These are phyloP conservation scores for Ceyx margarethae DNA, from an alignment of 2,113 vertebrate genomes.

Conservation along the genomic window DNA sequence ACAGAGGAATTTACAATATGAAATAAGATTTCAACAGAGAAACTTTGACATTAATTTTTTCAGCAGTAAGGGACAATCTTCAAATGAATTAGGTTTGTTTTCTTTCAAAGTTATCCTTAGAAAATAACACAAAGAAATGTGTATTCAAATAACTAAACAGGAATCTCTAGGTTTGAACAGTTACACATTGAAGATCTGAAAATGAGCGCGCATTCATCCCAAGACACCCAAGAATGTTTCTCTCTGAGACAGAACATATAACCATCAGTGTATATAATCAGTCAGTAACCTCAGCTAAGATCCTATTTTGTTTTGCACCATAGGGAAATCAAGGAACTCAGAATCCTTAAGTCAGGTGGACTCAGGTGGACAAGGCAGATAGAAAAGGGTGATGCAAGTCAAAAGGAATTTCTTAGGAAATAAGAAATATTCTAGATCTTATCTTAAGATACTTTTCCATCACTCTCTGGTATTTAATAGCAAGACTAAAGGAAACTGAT, in stretches of 20 bases:
- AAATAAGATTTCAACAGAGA: background rate
- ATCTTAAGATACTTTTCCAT: background rate
- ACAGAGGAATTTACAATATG: background rate
- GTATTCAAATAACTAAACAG: background rate
- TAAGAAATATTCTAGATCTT: background rate
- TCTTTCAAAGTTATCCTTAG: no score
- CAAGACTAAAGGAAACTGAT: background rate
- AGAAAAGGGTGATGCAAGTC: background rate
- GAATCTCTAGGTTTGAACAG: background rate
- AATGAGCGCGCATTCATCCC: background rate
- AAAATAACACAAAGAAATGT: background rate
- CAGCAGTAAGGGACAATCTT: background rate
- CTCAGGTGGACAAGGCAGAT: background rate
- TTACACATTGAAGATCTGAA: background rate
- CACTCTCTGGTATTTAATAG: background rate
- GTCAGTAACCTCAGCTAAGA: background rate
- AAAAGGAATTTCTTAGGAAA: no score
- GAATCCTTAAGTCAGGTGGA: background rate
- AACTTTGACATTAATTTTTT: background rate
- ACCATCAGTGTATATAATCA: background rate
- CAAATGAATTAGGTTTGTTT: background rate
- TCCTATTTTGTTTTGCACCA: background rate
- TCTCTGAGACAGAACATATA: background rate
- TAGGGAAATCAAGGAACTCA: background rate
- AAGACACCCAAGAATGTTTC: background rate